Conservation (phyloP, 2,888 invertebrate genomes). For the Sarcophaga caerulescens region DNA sequence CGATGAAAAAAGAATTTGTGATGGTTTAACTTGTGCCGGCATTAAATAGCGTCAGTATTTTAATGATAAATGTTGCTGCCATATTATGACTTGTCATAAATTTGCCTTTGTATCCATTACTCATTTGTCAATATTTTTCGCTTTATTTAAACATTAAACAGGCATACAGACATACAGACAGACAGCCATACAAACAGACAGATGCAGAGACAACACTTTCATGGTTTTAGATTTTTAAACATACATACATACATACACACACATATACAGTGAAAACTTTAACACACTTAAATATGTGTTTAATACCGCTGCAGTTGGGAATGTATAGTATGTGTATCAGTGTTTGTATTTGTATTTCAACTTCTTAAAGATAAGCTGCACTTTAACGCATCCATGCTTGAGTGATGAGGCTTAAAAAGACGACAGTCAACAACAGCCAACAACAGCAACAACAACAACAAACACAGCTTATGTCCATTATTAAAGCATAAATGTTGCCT, state of each 20-base stretch:
- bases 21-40: conserved; percentile 67
- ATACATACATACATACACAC: conserved; percentile 14
- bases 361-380: conserved; percentile 66
- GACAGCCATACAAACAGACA: conserved; percentile 8
- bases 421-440: conserved; percentile 46
- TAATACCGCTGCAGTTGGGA: not conserved
- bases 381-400: conserved; percentile 68
- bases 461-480: conserved; percentile 43
- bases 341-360: conserved; percentile 26
- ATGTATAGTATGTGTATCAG: not conserved
- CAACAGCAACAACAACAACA: conserved; percentile 33
- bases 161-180: conserved; percentile 7
- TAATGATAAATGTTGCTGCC: conserved; percentile 72
- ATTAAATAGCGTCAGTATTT: conserved; percentile 62
- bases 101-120: conserved; percentile 79
- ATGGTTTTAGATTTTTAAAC: conserved; percentile 12
- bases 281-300: not conserved
- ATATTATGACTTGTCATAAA: conserved; percentile 80
- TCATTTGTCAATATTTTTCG: conserved; percentile 71
- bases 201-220: no score
- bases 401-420: conserved; percentile 67
- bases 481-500: conserved; percentile 25
- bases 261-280: conserved; percentile 17
- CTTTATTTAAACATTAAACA: conserved; percentile 45
- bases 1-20: conserved; percentile 51